Evolutionary conservation across 1,140 invertebrate species (phyloP).

Genomic region (Nixonia krombeini): DNA sequence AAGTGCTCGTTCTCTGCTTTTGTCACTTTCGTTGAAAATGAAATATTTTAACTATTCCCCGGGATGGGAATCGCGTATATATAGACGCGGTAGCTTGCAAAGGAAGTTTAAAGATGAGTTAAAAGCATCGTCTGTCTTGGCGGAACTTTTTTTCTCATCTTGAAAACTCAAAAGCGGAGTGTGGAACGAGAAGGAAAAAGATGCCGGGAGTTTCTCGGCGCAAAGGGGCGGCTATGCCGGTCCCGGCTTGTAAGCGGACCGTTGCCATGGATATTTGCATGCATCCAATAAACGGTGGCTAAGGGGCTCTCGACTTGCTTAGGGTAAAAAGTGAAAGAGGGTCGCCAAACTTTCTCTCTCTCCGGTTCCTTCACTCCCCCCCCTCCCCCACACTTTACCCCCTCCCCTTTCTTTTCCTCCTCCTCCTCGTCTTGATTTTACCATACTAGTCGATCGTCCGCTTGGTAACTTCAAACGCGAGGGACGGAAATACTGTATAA

Average conservation of each 20-base stretch:
- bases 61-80: neutral
- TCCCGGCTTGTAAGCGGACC: constrained; percentile 34
- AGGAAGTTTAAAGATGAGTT: constrained; percentile 30
- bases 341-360: constrained; percentile 56
- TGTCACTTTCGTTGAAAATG: neutral
- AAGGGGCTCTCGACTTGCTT: constrained; percentile 70
- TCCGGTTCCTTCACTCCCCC: constrained; percentile 34
- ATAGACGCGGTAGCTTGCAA: neutral
- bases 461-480: too few relatives aligned
- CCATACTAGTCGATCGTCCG: too few relatives aligned
- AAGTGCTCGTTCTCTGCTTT: too few relatives aligned
- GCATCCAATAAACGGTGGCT: constrained; percentile 73
- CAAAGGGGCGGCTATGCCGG: constrained; percentile 25
- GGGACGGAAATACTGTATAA: too few relatives aligned
- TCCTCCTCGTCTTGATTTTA: constrained; percentile 12
- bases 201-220: constrained; percentile 19
- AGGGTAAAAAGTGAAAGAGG: constrained; percentile 69
- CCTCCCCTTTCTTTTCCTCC: constrained; percentile 35
- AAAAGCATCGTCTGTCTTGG: constrained; percentile 33
- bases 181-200: neutral
- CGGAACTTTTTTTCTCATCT: constrained; percentile 31
- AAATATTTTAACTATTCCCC: neutral
- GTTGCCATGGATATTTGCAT: constrained; percentile 74
- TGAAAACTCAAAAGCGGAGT: constrained; percentile 32
- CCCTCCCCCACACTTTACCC: constrained; percentile 3